Conservation (phyloP, 2,888 invertebrate genomes). For the Drosophila lutescens region DNA sequence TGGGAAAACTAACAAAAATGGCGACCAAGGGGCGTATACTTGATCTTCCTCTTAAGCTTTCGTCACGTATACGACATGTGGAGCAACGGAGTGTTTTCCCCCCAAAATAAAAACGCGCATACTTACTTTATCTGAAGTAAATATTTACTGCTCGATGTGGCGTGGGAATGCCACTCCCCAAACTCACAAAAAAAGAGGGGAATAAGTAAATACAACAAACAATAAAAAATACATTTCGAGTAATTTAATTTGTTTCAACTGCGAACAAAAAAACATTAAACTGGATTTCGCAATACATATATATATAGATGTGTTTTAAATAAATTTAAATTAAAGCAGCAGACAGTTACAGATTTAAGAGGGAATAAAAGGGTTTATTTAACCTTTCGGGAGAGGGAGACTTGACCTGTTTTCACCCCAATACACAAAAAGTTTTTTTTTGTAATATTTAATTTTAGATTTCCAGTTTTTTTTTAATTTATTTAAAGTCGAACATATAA, state of each 20-base stretch:
- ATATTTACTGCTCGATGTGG: conserved; percentile 59
- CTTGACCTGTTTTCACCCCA: conserved; percentile 22
- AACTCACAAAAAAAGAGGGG: conserved; percentile 10
- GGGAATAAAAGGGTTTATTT: conserved; percentile 28
- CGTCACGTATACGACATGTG: conserved; percentile 41
- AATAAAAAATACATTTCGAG: conserved; percentile 45
- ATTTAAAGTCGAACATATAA: neutral
- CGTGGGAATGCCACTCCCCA: conserved; percentile 73
- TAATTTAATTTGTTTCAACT: conserved; percentile 67
- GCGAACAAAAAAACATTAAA: conserved; percentile 21
- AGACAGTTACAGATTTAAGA: conserved; percentile 57
- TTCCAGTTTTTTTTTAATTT: neutral
- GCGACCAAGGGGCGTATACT: conserved; percentile 36
- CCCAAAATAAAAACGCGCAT: conserved; percentile 13
- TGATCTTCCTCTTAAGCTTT: conserved; percentile 10
- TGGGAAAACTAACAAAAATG: conserved; percentile 42
- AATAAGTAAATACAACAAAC: conserved; percentile 38
- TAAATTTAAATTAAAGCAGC: conserved; percentile 62
- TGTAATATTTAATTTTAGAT: conserved; percentile 6
- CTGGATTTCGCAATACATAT: conserved; percentile 4
- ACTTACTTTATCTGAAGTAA: conserved; percentile 48
- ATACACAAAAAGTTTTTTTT: neutral
- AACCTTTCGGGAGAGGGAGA: conserved; percentile 9
- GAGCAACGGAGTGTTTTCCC: conserved; percentile 6
- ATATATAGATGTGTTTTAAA: conserved; percentile 12